These are phyloP conservation scores for Rhinolophus ferrumequinum DNA, from an alignment of 2,113 vertebrate genomes.

Conservation along the genomic window DNA sequence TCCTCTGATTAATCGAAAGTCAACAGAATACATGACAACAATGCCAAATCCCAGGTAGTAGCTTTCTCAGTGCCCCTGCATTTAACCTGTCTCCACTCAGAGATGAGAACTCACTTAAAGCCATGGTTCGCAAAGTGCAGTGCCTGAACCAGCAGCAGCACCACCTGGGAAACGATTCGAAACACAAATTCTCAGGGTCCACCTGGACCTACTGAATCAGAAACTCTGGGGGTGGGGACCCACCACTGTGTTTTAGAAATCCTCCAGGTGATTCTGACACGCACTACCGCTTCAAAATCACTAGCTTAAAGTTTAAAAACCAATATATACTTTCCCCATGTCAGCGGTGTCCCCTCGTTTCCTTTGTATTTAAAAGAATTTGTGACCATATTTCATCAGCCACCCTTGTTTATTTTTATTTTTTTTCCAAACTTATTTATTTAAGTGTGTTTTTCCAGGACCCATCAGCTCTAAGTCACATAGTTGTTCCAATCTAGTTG, in stretches of 20 bases:
- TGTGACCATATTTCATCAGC: too few species aligned
- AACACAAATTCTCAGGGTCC: background rate
- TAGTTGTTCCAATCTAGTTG: too few species aligned
- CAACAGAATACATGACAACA: background rate
- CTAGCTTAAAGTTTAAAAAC: background rate
- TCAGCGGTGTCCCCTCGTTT: background rate
- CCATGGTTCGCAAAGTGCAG: background rate
- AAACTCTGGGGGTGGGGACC: background rate
- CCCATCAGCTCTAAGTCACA: too few species aligned
- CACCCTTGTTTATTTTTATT: too few species aligned
- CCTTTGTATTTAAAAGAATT: background rate
- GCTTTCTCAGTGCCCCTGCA: background rate
- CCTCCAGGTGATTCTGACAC: background rate
- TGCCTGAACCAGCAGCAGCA: background rate
- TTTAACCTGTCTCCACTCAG: background rate
- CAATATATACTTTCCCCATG: background rate
- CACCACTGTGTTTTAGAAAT: background rate
- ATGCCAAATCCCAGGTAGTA: background rate
- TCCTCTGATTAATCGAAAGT: background rate
- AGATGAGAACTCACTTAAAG: background rate
- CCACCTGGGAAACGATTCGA: background rate
- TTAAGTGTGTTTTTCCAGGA: too few species aligned
- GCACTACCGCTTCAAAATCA: background rate
- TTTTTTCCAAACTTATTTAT: too few species aligned
- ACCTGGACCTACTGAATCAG: background rate